Evolutionary conservation across 1,140 invertebrate species (phyloP).

Genomic region (Mylabris phalerata): DNA sequence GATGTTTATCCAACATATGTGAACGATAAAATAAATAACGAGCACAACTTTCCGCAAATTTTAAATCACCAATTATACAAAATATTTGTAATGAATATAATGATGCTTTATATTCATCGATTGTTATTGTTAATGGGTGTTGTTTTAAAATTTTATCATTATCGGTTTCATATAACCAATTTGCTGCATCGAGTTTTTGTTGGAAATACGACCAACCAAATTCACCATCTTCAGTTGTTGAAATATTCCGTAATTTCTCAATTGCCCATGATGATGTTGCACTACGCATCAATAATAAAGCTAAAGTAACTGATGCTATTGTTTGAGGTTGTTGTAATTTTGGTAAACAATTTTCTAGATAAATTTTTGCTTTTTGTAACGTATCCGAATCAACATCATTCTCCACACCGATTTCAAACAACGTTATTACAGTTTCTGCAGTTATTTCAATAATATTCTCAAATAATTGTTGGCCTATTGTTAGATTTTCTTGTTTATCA

Average conservation of each 20-base stretch:
- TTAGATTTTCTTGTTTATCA: slow-evolving; percentile 40
- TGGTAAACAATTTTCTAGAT: slow-evolving; percentile 49
- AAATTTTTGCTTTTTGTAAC: slow-evolving; percentile 45
- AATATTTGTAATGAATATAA: slow-evolving; percentile 43
- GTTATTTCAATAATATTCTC: slow-evolving; percentile 52
- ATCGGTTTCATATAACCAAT: slow-evolving; percentile 53
- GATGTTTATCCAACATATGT: slow-evolving; percentile 52
- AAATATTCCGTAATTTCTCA: slow-evolving; percentile 49
- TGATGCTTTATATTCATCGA: slow-evolving; percentile 47
- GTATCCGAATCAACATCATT: slow-evolving; percentile 30
- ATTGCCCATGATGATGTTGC: slow-evolving; percentile 48
- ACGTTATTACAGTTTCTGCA: slow-evolving; percentile 50
- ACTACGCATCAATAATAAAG: slow-evolving; percentile 50
- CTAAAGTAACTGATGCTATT: slow-evolving; percentile 50
- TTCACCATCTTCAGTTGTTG: slow-evolving; percentile 57
- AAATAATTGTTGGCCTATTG: slow-evolving; percentile 42
- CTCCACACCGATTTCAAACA: slow-evolving; percentile 49
- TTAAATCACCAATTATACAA: slow-evolving; percentile 47
- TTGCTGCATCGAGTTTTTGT: slow-evolving; percentile 47
- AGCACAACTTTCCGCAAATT: slow-evolving; percentile 54
- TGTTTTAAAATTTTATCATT: slow-evolving; percentile 42
- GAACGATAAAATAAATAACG: slow-evolving; percentile 57
- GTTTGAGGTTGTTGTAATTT: slow-evolving; percentile 49
- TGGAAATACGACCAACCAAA: slow-evolving; percentile 53
- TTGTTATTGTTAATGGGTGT: slow-evolving; percentile 39